Percentiles rank a stretch among this genome's conserved stretches.
Conservation (phyloP, 2,113 vertebrate species). For the Australoheros scitulus region DNA sequence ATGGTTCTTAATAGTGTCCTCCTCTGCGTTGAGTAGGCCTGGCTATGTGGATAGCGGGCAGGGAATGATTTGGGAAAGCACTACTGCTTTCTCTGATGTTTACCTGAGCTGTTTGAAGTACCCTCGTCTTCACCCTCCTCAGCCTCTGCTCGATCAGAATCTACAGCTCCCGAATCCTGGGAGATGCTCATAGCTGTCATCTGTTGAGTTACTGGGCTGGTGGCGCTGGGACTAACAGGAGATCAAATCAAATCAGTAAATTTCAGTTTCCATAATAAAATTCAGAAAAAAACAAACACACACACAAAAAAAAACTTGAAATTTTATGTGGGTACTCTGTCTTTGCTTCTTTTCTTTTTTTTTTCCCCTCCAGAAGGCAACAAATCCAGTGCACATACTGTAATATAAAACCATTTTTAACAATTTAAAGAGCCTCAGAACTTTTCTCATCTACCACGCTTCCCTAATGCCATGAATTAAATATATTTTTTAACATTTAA, state of each 20-base stretch:
- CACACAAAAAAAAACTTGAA: not conserved
- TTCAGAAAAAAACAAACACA: not conserved
- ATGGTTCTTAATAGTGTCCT: constrained; percentile 3
- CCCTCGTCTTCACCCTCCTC: constrained; percentile 80
- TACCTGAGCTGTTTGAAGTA: constrained; percentile 76
- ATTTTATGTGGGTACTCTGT: not conserved
- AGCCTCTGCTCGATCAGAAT: constrained; percentile 78
- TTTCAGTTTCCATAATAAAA: not conserved
- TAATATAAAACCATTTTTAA: not conserved
- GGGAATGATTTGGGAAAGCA: not conserved
- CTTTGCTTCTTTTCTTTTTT: not conserved
- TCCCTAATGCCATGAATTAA: not conserved
- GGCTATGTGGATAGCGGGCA: not conserved
- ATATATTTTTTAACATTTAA: not conserved
- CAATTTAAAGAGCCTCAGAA: not conserved
- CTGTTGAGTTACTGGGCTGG: constrained; percentile 89
- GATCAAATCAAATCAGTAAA: not conserved
- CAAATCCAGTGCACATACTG: not conserved
- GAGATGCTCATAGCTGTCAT: constrained; percentile 94
- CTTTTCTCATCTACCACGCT: not conserved
- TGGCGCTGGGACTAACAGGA: constrained; percentile 74
- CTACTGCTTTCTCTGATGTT: not conserved
- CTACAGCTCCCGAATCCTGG: constrained; percentile 80
- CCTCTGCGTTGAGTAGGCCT: not conserved
- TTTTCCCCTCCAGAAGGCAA: not conserved